These are phyloP conservation scores for Acinonyx jubatus DNA, from an alignment of 2,113 vertebrate species.

Conservation along the genomic window DNA sequence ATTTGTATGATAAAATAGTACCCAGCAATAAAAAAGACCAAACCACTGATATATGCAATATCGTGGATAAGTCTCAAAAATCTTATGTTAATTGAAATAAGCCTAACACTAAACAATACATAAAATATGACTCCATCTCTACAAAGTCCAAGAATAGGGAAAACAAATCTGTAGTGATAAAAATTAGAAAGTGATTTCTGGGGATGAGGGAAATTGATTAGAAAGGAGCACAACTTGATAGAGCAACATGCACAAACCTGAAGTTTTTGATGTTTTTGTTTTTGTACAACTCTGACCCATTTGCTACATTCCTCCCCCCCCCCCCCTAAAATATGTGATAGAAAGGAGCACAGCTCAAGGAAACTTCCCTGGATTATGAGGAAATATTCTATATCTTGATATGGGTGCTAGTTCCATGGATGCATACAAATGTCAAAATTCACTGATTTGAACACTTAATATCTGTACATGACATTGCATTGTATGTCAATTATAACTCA, in stretches of 20 bases:
- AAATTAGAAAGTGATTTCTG: conserved; percentile 12
- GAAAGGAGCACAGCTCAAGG: background rate
- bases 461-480: background rate
- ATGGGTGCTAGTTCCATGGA: background rate
- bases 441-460: background rate
- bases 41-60: background rate
- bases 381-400: background rate
- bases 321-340: background rate
- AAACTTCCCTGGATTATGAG: background rate
- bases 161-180: conserved; percentile 20
- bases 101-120: background rate
- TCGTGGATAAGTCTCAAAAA: conserved; percentile 7
- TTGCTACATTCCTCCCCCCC: background rate
- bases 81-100: background rate
- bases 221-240: background rate
- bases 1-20: background rate
- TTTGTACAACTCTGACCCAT: background rate
- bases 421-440: conserved; percentile 8
- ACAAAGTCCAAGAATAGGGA: background rate
- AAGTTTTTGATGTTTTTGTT: background rate
- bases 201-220: background rate
- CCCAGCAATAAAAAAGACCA: background rate
- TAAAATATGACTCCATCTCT: background rate
- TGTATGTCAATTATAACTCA: background rate
- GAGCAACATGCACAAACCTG: background rate